Conservation (phyloP, 2,113 vertebrate species). For the Vombatus ursinus region DNA sequence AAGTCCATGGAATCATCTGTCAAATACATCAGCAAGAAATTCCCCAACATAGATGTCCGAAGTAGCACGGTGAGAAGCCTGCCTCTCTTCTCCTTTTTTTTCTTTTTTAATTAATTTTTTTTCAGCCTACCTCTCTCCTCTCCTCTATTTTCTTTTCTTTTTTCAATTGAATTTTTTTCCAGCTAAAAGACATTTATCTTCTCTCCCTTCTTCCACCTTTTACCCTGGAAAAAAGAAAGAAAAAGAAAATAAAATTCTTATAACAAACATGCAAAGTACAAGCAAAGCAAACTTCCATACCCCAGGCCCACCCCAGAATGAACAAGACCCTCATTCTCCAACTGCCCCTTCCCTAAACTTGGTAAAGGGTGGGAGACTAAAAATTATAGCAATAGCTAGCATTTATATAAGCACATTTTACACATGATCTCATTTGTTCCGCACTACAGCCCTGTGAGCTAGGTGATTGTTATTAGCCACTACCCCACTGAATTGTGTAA, state of each 20-base stretch:
- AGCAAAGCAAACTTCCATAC: not conserved
- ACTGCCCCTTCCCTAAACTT: conserved; percentile 9
- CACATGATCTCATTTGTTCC: not conserved
- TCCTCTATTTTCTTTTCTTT: not conserved
- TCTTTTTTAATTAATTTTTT: conserved; percentile 17
- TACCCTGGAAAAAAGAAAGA: not conserved
- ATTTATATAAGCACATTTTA: not conserved
- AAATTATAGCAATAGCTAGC: not conserved
- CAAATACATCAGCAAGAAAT: conserved; percentile 95
- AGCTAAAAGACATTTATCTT: not conserved
- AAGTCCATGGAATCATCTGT: conserved; percentile 91
- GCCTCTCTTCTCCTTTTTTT: not conserved
- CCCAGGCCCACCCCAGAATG: not conserved
- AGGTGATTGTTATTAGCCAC: not conserved
- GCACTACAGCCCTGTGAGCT: not conserved
- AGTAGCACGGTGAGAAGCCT: conserved; percentile 87
- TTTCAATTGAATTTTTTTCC: not conserved
- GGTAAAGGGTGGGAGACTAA: not conserved
- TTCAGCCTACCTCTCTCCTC: not conserved
- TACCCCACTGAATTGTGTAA: not conserved
- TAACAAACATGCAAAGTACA: not conserved
- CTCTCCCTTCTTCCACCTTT: not conserved
- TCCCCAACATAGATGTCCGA: conserved; percentile 92
- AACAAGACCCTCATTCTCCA: not conserved
- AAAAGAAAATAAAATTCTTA: not conserved